Evolutionary conservation across 1,140 invertebrate species (phyloP), one percentile per base, ranked within the genome.

Genomic region (Yoshiicerus persimilis): DNA sequence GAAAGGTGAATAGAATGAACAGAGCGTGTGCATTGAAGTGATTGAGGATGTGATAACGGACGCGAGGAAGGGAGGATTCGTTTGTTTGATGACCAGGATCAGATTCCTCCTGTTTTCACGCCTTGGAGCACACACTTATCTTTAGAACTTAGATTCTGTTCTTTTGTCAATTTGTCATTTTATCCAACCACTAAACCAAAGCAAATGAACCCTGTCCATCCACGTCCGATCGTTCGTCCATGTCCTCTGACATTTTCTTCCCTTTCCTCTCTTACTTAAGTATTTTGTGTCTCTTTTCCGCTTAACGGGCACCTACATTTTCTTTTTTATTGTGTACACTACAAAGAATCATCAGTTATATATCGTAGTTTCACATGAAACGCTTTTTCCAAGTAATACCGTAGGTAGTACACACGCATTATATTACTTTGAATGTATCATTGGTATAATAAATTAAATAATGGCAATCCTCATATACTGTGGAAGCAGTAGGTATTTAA

Each of bases 141-240:
- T 56, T 56, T 56, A 56, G 47, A n/a, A 56, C 16, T 27, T 80
- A 16, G 30, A 70, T 56, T 36, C 62, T n/a, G 85, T 86, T 62
- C 64, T 86, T 86, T 86, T 66, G 85, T 86, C 85, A 86, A 86
- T 86, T 86, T 86, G 85, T 86, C 85, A 86, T 86, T 86, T 56
- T 66, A 86, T 66, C 85, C 47, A 32, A 84, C 75, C 75, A 80
- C 75, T 80, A 80, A 80, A 80, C 75, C 75, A 38, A 38, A 80
- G 75, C 32, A 80, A 80, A 80, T 80, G 75, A 75, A 75, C 70
- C 70, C 32, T 75, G 70, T 62, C 62, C 20, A 13, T 11, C 39
- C 39, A 13, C 20, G 39, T 11, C 39, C 39, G 39, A 41, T 41
- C 9, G 62, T n/a, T 34, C 75, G 75, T 38, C 32, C 30, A 80